These are phyloP conservation scores for Amblyraja radiata DNA, from an alignment of 2,797 vertebrate genomes.

Conservation along the genomic window DNA sequence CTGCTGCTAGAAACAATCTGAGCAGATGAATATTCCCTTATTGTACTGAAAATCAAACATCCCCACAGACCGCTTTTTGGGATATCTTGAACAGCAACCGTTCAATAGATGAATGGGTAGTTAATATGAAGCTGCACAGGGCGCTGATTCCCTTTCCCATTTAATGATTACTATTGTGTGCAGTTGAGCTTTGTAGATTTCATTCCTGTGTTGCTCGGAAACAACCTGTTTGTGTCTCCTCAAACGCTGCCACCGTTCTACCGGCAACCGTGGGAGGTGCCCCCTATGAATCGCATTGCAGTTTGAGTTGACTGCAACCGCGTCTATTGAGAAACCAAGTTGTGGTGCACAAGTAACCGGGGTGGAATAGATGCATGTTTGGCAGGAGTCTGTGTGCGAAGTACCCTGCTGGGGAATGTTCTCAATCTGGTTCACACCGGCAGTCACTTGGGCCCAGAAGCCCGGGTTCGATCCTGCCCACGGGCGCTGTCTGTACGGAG, in stretches of 20 bases:
- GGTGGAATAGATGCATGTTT: neutral
- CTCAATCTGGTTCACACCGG: neutral
- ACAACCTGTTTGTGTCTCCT: neutral
- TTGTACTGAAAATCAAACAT: slow-evolving; percentile 28
- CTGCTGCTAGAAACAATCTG: slow-evolving; percentile 21
- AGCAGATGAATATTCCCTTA: slow-evolving; percentile 27
- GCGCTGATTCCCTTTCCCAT: neutral
- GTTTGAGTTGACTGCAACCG: neutral
- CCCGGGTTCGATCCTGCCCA: too few relatives aligned
- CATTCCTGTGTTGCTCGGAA: neutral
- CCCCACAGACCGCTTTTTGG: slow-evolving; percentile 29
- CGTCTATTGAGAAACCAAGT: neutral
- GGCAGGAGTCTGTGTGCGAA: neutral
- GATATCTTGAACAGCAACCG: slow-evolving; percentile 1
- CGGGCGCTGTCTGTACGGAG: too few relatives aligned
- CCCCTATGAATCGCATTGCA: neutral
- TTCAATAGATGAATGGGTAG: slow-evolving; percentile 25
- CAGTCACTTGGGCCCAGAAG: too few relatives aligned
- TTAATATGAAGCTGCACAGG: slow-evolving; percentile 30
- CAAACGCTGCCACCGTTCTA: neutral
- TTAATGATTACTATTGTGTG: slow-evolving; percentile 18
- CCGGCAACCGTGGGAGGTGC: neutral
- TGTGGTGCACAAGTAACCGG: neutral
- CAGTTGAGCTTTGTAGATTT: neutral
- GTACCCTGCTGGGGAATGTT: neutral